Conservation (phyloP, 2,797 vertebrate species). For the Furcifer pardalis region DNA sequence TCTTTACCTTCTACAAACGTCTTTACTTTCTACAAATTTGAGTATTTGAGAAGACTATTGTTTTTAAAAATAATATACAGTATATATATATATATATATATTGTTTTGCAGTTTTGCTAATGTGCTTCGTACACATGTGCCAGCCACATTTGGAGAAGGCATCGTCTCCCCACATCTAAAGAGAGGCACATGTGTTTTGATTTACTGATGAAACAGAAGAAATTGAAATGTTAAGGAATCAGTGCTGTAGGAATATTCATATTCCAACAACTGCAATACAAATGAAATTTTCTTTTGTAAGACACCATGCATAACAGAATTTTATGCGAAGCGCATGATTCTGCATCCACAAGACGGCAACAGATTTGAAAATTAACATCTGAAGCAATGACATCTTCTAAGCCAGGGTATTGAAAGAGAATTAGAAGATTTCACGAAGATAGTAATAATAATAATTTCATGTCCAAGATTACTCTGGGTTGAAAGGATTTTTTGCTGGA, state of each 20-base stretch:
- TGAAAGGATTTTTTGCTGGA: too few relatives aligned
- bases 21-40: too few relatives aligned
- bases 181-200: background rate
- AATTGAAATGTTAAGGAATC: fast-evolving
- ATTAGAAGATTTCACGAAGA: too few relatives aligned
- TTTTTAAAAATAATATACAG: too few relatives aligned
- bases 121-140: fast-evolving
- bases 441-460: too few relatives aligned
- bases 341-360: background rate
- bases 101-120: conserved; percentile 72
- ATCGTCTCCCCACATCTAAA: background rate
- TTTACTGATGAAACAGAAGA: background rate
- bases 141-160: conserved; percentile 10
- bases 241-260: background rate
- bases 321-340: background rate
- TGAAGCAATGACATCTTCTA: background rate
- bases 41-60: too few relatives aligned
- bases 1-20: too few relatives aligned
- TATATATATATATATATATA: conserved; percentile 11
- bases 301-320: background rate
- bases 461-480: too few relatives aligned
- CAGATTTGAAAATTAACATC: background rate
- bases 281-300: too few relatives aligned
- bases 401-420: background rate
- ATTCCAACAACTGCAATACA: fast-evolving